A percentile compares a stretch with the other conserved stretches of the same genome.
Conservation (phyloP, 2,888 invertebrate genomes). For the Acronicta psi region DNA sequence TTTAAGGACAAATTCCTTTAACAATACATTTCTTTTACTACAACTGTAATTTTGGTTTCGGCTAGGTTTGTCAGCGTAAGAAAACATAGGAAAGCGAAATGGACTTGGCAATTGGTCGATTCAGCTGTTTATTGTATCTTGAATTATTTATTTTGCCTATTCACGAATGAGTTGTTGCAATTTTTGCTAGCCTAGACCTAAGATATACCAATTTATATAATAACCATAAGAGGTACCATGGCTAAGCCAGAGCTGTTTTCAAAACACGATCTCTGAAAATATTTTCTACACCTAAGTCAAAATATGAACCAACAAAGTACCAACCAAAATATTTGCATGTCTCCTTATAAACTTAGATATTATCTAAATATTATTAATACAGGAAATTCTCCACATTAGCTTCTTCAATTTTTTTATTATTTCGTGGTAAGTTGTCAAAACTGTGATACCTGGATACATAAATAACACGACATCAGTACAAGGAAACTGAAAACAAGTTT, state of each 20-base stretch:
- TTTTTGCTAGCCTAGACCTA: slow-evolving; percentile 24
- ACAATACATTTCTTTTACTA: slow-evolving; percentile 32
- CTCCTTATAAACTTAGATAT: too few species aligned
- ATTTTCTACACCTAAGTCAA: too few species aligned
- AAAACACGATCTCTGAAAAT: too few species aligned
- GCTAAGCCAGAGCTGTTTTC: too few species aligned
- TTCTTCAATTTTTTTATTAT: slow-evolving; percentile 32
- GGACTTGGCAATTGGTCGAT: slow-evolving; percentile 66
- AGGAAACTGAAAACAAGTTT: slow-evolving; percentile 60
- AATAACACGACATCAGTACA: slow-evolving; percentile 43
- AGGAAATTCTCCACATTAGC: not conserved
- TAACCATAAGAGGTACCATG: too few species aligned
- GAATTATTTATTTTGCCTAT: slow-evolving; percentile 63
- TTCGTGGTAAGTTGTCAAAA: slow-evolving; percentile 49
- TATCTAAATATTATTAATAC: too few species aligned
- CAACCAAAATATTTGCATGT: too few species aligned
- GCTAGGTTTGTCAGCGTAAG: slow-evolving; percentile 52
- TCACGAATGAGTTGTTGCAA: slow-evolving; percentile 58
- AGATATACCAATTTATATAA: slow-evolving; percentile 10
- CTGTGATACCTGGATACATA: slow-evolving; percentile 34
- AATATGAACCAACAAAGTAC: too few species aligned
- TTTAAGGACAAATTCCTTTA: slow-evolving; percentile 55
- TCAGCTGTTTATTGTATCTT: slow-evolving; percentile 60
- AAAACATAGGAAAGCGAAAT: slow-evolving; percentile 64
- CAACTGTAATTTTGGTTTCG: slow-evolving; percentile 41